Conservation (phyloP, 2,113 vertebrate species). For the Lycocorax pyrrhopterus region DNA sequence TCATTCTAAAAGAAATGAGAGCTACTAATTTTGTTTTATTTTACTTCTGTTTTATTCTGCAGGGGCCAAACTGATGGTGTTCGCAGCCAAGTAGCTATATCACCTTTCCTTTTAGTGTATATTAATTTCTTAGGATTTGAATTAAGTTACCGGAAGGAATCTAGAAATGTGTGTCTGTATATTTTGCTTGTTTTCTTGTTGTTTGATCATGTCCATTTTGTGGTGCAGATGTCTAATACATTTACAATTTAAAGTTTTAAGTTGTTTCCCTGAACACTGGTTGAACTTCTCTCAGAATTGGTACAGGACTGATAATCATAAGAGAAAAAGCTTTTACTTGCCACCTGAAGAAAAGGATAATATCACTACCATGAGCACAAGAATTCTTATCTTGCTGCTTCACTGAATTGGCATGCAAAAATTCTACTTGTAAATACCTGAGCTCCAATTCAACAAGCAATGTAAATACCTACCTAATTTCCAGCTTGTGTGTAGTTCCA, state of each 20-base stretch:
- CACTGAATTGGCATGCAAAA: neutral
- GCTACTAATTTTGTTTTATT: neutral
- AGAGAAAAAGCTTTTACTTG: neutral
- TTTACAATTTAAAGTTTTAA: neutral
- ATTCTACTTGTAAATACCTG: neutral
- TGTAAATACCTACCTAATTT: neutral
- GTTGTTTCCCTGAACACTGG: neutral
- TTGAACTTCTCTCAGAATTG: neutral
- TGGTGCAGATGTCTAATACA: neutral
- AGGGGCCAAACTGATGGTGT: neutral
- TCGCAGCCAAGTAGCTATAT: neutral
- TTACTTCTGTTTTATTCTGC: neutral
- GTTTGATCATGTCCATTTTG: neutral
- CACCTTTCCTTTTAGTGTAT: neutral
- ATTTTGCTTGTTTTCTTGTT: neutral
- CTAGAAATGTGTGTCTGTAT: neutral
- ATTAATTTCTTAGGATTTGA: neutral
- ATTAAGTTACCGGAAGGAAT: neutral
- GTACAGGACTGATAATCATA: neutral
- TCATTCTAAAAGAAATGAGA: neutral
- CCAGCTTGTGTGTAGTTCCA: neutral
- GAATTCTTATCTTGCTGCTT: neutral
- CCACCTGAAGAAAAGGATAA: neutral
- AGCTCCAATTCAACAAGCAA: neutral
- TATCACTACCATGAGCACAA: neutral